Percentiles rank a stretch among this genome's conserved stretches.
Evolutionary conservation across 2,888 invertebrate species (phyloP).

Genomic region (Thymelicus sylvestris): DNA sequence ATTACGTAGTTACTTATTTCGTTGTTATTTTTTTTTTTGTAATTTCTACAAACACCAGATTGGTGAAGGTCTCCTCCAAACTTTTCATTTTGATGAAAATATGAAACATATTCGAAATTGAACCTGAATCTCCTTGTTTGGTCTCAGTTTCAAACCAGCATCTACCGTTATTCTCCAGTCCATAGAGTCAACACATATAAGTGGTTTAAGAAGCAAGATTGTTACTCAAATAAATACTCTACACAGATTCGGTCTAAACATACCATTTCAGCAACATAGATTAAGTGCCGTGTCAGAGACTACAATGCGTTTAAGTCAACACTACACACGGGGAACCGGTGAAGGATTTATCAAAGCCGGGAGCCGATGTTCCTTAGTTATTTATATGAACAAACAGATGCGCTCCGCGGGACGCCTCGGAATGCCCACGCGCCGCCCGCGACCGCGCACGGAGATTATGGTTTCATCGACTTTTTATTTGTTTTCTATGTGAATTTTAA

Average conservation of each 20-base stretch:
- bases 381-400: slow-evolving; percentile 62
- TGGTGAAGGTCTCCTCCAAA: no score
- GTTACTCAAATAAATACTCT: background rate
- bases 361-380: slow-evolving; percentile 58
- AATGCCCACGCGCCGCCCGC: slow-evolving; percentile 62
- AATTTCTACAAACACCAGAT: no score
- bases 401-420: slow-evolving; percentile 60
- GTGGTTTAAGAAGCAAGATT: background rate
- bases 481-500: slow-evolving; percentile 21
- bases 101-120: background rate
- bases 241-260: slow-evolving; percentile 13
- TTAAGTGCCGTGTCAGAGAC: slow-evolving; percentile 40
- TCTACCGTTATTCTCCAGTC: no score
- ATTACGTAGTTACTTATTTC: no score
- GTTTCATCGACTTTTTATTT: slow-evolving; percentile 31
- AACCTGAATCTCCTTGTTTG: no score
- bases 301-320: slow-evolving; percentile 61
- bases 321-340: slow-evolving; percentile 50
- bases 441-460: slow-evolving; percentile 34
- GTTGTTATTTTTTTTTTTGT: no score
- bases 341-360: slow-evolving; percentile 67
- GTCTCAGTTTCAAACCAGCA: no score
- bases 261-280: slow-evolving; percentile 21
- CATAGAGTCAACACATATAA: no score
- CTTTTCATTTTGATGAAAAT: background rate